Conservation (phyloP, 2,888 invertebrate genomes). For the Acleris literana region DNA sequence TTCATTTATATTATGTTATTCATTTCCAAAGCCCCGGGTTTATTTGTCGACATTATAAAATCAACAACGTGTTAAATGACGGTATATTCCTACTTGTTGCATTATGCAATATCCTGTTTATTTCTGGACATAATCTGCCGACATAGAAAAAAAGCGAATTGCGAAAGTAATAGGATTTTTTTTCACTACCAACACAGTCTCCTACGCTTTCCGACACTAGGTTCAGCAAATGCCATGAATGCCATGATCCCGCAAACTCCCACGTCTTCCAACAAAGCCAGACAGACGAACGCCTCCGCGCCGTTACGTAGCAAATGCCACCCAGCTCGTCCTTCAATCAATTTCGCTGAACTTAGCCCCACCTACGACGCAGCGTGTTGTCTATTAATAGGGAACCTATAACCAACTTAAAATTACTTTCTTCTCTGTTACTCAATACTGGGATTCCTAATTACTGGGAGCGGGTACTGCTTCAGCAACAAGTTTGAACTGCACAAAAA, state of each 20-base stretch:
- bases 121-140: no score
- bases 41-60: neutral
- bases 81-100: no score
- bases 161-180: no score
- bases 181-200: neutral
- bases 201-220: neutral
- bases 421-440: no score
- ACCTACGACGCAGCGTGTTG: slow-evolving; percentile 44
- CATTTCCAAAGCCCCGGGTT: neutral
- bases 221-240: slow-evolving; percentile 30
- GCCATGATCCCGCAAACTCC: slow-evolving; percentile 40
- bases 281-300: slow-evolving; percentile 57
- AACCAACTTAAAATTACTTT: neutral
- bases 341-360: slow-evolving; percentile 49
- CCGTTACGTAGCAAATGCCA: slow-evolving; percentile 57
- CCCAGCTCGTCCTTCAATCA: slow-evolving; percentile 56
- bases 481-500: no score
- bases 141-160: no score
- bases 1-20: neutral
- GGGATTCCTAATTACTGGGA: no score
- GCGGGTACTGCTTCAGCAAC: no score
- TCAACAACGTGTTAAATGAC: neutral
- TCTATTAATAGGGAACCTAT: slow-evolving; percentile 26
- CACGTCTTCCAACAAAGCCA: slow-evolving; percentile 48
- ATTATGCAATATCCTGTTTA: no score